Base-by-base conservation (phyloP, 1,140 invertebrate genomes). In the Goniozus legneri region DNA sequence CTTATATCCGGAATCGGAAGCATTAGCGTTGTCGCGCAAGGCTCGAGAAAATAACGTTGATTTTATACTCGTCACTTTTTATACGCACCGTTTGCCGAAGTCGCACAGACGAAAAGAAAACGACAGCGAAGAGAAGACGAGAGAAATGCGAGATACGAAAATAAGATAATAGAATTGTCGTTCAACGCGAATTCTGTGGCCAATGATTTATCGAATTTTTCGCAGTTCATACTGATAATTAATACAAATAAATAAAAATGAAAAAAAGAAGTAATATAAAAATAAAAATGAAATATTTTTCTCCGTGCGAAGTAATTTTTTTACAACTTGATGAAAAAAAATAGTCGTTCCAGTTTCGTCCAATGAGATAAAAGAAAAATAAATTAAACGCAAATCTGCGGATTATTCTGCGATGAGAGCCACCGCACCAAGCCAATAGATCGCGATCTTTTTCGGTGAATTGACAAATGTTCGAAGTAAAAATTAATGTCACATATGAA, bases 341-440 rank as follows among this genome's bases (percentile, higher is more conserved):
- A 47, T 22, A 30, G 7, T 50, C 21, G 43, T 21, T 24, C 44
- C 35, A 47, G 30, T 36, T 31, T 50, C 43, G 35, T 45, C 12
- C 43, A 15, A 20, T 30, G 24, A 38, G 19, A 31, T 27, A 13
- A 43, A 45, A 27, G 39, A 47, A 43, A 31, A 37, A 53, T 47
- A 49, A 50, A 45, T 4, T 33, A 3, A 43, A 19, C 39, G 15
- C 15, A 44, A 21, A 47, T 14, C 33, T 14, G 34, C 36, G 15
- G 41, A 41, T 27, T 56, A 57, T 57, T 19, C 48, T 57, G 48
- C 50, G 45, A n/a, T n/a, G n/a, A 56, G 19, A 60, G 56, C 52
- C 56, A 61, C 50, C 54, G 58, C 52, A 60, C 46, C 45, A 47
- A 42, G 39, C 50, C 44, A 51, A 60, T 35, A 8, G 36, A n/a